Conservation (phyloP, 1,140 invertebrate genomes). For the Microvelia longipes region DNA sequence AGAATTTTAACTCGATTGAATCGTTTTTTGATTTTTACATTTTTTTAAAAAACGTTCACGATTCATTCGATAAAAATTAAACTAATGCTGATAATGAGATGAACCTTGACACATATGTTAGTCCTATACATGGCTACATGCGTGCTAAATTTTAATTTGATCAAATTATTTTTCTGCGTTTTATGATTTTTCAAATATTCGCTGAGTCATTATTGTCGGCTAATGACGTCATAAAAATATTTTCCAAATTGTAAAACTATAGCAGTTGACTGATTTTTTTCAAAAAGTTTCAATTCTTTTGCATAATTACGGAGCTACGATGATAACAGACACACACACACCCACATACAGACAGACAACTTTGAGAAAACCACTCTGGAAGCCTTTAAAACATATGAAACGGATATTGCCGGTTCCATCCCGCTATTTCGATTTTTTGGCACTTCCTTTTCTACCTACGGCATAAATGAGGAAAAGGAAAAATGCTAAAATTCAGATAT, state of each 20-base stretch:
- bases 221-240: neutral
- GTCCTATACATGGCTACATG: neutral
- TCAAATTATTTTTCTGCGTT: neutral
- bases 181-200: neutral
- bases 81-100: neutral
- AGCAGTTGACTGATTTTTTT: neutral
- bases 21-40: no score
- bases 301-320: neutral
- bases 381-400: neutral
- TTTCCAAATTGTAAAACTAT: neutral
- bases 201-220: neutral
- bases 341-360: neutral
- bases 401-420: neutral
- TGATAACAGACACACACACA: neutral
- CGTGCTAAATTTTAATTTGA: neutral
- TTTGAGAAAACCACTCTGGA: neutral
- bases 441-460: neutral
- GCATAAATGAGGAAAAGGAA: neutral
- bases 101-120: neutral
- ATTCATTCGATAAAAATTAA: no score
- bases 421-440: neutral
- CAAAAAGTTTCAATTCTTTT: neutral
- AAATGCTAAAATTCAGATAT: no score
- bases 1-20: no score
- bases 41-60: no score